A percentile compares a stretch with the other conserved stretches of the same genome.
Conservation (phyloP, 2,888 invertebrate species). For the Corythucha ciliata region DNA sequence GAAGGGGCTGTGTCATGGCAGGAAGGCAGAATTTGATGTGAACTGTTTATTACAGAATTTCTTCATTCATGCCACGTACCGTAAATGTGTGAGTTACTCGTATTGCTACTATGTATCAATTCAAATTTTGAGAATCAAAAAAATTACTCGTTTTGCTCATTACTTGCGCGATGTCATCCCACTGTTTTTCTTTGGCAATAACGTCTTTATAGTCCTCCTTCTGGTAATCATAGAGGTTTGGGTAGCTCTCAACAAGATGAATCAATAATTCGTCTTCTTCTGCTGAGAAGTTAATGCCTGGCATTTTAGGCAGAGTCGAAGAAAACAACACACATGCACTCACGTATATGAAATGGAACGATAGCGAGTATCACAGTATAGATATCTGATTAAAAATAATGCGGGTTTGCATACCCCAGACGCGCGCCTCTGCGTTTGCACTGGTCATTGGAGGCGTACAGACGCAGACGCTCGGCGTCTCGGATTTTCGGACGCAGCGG, state of each 20-base stretch:
- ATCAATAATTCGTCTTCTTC: constrained; percentile 6
- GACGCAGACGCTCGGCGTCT: constrained; percentile 14
- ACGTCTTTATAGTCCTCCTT: constrained; percentile 8
- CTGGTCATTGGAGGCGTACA: constrained; percentile 17
- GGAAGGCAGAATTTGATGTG: constrained; percentile 7
- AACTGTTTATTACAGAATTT: constrained; percentile 12
- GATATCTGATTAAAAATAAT: not conserved
- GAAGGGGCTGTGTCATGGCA: constrained; percentile 16
- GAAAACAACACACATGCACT: too few relatives aligned
- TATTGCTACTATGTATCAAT: constrained; percentile 2
- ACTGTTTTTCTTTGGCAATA: constrained; percentile 5
- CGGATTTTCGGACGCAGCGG: constrained; percentile 6
- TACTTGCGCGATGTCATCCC: constrained; percentile 5
- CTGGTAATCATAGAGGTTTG: constrained; percentile 1
- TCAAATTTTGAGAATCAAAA: constrained; percentile 7
- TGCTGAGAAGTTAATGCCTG: not conserved
- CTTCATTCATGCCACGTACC: constrained; percentile 7
- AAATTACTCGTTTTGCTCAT: constrained; percentile 9
- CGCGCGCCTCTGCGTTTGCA: constrained; percentile 13
- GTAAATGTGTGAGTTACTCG: constrained; percentile 6
- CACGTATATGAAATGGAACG: too few relatives aligned
- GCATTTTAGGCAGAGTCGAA: too few relatives aligned
- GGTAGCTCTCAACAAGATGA: constrained; percentile 1
- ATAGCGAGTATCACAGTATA: not conserved
- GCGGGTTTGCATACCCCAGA: constrained; percentile 13